These are phyloP conservation scores for Sigmodon hispidus DNA, from an alignment of 2,113 vertebrate genomes.

Conservation along the genomic window DNA sequence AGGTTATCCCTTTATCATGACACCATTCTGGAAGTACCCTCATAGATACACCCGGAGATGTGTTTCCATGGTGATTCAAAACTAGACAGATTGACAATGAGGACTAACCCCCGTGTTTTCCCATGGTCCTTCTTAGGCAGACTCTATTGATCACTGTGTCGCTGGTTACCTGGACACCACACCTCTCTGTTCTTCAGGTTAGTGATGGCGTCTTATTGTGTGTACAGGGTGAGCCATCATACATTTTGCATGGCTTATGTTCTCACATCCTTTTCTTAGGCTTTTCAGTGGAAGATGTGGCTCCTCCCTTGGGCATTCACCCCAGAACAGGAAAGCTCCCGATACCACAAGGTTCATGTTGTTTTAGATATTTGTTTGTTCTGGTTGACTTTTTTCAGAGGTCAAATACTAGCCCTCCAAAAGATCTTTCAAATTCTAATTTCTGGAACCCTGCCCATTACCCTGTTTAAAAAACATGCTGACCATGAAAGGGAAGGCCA, in stretches of 20 bases:
- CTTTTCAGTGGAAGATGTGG: not conserved
- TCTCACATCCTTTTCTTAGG: not conserved
- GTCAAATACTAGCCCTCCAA: not conserved
- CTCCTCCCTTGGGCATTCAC: not conserved
- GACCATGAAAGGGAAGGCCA: not conserved
- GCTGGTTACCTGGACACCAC: not conserved
- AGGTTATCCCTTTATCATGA: not conserved
- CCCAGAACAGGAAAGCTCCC: not conserved
- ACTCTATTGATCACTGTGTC: not conserved
- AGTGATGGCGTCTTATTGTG: not conserved
- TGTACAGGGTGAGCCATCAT: rapidly evolving
- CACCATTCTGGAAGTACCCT: not conserved
- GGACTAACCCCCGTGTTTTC: not conserved
- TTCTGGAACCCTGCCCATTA: not conserved
- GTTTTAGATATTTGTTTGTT: not conserved
- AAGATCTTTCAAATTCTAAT: not conserved
- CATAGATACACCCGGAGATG: not conserved
- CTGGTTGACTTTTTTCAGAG: not conserved
- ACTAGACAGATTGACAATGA: not conserved
- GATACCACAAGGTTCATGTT: too few species aligned
- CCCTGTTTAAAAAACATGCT: not conserved
- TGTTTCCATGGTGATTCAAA: not conserved
- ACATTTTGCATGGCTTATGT: not conserved
- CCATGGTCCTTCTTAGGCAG: not conserved
- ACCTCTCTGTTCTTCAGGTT: not conserved